Evolutionary conservation across 37 sponge, comb jelly and placozoan species (phyloP).

Genomic region (Halisarca cf. caerulea): DNA sequence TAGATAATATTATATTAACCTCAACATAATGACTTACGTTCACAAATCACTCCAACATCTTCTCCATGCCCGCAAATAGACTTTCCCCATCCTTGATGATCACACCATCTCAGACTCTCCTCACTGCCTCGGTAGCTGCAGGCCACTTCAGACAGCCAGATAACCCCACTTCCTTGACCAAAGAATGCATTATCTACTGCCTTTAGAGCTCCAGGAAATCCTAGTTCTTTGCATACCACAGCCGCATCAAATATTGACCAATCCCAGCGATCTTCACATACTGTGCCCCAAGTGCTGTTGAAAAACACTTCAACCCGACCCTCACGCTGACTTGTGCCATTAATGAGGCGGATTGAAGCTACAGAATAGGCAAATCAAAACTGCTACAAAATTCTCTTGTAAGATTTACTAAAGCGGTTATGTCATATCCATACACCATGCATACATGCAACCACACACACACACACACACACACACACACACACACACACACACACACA

Average conservation of each 20-base stretch:
- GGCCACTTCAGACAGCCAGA: conserved; percentile 31
- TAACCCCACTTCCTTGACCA: conserved; percentile 29
- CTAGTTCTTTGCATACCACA: conserved; percentile 43
- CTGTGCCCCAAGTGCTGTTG: conserved; percentile 37
- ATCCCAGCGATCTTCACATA: conserved; percentile 41
- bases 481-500: too few relatives aligned
- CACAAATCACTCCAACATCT: conserved; percentile 52
- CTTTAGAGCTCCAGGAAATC: conserved; percentile 28
- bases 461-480: too few relatives aligned
- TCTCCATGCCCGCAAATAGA: conserved; percentile 36
- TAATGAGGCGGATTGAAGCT: conserved; percentile 16
- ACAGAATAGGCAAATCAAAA: too few relatives aligned
- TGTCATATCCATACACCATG: too few relatives aligned
- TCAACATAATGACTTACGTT: background rate
- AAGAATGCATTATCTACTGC: background rate
- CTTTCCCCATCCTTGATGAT: background rate
- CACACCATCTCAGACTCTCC: background rate
- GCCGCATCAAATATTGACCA: conserved; percentile 32
- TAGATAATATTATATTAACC: too few relatives aligned
- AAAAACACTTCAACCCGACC: conserved; percentile 48
- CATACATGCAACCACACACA: too few relatives aligned
- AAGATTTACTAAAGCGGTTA: too few relatives aligned
- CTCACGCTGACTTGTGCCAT: background rate
- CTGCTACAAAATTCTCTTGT: too few relatives aligned
- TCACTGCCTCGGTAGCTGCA: conserved; percentile 29